Evolutionary conservation across 2,113 vertebrate species (phyloP), one percentile per base, ranked within the genome.

Genomic region (Orycteropus afer): DNA sequence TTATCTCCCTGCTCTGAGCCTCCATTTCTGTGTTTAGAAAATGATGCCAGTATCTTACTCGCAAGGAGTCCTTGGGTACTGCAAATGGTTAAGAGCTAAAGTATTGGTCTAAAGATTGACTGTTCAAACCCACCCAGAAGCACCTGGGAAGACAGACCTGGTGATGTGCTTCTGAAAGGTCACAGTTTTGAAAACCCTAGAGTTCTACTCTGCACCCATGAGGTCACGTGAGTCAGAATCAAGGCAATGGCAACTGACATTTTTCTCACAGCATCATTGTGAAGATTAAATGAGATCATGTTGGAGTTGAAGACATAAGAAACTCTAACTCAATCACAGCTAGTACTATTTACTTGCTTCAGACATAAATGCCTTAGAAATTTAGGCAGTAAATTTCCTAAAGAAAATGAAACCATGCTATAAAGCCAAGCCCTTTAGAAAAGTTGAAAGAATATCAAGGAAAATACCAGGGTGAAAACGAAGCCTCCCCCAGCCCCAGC

Each of bases 391-490:
- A 73, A 13, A 2, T 82, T 71, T 92, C 27, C 57, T 57, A 17
- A 92, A 45, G 42, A 86, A 63, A 92, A 17, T 73, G 42, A 88
- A 91, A 37, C 78, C 59, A 34, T 25, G 23, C 59, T 47, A 9
- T 14, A 79, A 86, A 51, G n/a, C 6, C 63, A 86, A 27, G 23
- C 27, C 49, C 82, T 89, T 93, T 42, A 92, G 78, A 78, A 92
- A 92, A 81, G 76, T 61, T 90, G 67, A 79, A 87, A 67, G 80
- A 23, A 0, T 42, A 91, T 57, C 51, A 80, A 91, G 69, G 84
- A 94, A 92, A 97, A 94, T 76, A 93, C 69, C 88, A 85, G 69
- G 47, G 15, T 81, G 8, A 88, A 69, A 95, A 76, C 13, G 57
- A 80, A 95, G 91, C 81, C 67, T 59, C 90, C 67, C 13, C 18